phyloP scores from a whole-genome alignment of 2,113 vertebrate genomes.

The Pandion haliaetus region DNA sequence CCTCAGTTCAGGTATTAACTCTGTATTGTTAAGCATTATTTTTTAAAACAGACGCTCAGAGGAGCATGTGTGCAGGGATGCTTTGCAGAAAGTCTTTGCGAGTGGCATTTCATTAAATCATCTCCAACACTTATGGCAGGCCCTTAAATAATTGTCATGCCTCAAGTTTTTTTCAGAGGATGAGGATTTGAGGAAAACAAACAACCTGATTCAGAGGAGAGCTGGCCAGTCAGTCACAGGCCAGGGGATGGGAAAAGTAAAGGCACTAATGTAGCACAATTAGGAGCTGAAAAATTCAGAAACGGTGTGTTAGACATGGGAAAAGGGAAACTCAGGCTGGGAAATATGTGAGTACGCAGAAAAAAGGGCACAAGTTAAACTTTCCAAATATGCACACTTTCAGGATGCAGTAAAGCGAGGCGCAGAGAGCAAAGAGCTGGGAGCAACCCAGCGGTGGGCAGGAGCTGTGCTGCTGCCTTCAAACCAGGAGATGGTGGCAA shows the following conservation, averaged over 20 bases:
- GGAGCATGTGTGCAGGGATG: background rate
- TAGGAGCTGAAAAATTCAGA: background rate
- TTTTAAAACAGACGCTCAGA: background rate
- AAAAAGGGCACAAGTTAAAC: no score
- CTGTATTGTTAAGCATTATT: background rate
- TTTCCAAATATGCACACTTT: accelerated
- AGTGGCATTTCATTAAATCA: background rate
- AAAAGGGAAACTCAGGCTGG: background rate
- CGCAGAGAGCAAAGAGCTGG: background rate
- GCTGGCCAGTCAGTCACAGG: background rate
- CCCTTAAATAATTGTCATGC: background rate
- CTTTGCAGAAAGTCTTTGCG: background rate
- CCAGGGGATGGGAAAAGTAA: background rate
- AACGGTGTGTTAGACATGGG: background rate
- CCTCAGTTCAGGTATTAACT: background rate
- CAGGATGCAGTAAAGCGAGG: background rate
- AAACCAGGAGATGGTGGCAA: background rate
- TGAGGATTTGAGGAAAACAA: background rate
- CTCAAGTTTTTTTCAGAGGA: background rate
- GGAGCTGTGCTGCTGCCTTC: background rate
- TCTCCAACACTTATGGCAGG: background rate
- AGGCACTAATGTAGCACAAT: accelerated
- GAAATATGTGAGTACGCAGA: background rate
- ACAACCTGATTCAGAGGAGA: background rate
- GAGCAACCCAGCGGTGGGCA: accelerated